These are phyloP conservation scores for Lordiphosa clarofinis DNA, from an alignment of 1,140 invertebrate genomes.

Conservation along the genomic window DNA sequence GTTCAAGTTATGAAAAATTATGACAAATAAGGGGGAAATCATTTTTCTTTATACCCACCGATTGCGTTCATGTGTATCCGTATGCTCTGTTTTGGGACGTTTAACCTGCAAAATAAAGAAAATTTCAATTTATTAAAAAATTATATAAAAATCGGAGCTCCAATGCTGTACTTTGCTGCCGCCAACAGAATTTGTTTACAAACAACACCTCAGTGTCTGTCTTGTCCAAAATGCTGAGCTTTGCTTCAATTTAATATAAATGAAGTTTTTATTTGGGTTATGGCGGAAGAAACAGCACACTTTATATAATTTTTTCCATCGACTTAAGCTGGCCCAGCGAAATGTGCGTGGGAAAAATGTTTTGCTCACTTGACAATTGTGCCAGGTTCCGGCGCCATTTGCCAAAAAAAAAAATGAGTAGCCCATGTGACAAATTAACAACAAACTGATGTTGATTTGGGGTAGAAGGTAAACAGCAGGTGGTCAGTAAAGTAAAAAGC, in stretches of 20 bases:
- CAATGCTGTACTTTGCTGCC: neutral
- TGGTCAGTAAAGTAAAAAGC: neutral
- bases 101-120: constrained; percentile 77
- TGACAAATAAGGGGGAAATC: constrained; percentile 9
- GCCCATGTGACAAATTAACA: constrained; percentile 11
- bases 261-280: constrained; percentile 42
- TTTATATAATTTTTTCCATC: constrained; percentile 64
- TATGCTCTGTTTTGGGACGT: constrained; percentile 80
- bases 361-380: constrained; percentile 24
- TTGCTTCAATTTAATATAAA: constrained; percentile 22
- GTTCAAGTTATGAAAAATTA: constrained; percentile 19
- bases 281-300: constrained; percentile 50
- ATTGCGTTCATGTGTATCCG: constrained; percentile 80
- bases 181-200: constrained; percentile 56
- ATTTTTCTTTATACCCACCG: constrained; percentile 44
- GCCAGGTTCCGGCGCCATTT: constrained; percentile 15
- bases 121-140: constrained; percentile 1
- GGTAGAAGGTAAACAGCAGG: constrained; percentile 5
- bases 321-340: constrained; percentile 38
- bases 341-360: constrained; percentile 68
- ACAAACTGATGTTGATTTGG: constrained; percentile 12
- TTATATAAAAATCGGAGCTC: constrained; percentile 38
- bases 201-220: constrained; percentile 51
- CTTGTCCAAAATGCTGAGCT: constrained; percentile 37
- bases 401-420: constrained; percentile 4